Percentiles rank a stretch among this genome's conserved stretches.
Conservation (phyloP, 2,113 vertebrate genomes). For the Callocephalon fimbriatum region DNA sequence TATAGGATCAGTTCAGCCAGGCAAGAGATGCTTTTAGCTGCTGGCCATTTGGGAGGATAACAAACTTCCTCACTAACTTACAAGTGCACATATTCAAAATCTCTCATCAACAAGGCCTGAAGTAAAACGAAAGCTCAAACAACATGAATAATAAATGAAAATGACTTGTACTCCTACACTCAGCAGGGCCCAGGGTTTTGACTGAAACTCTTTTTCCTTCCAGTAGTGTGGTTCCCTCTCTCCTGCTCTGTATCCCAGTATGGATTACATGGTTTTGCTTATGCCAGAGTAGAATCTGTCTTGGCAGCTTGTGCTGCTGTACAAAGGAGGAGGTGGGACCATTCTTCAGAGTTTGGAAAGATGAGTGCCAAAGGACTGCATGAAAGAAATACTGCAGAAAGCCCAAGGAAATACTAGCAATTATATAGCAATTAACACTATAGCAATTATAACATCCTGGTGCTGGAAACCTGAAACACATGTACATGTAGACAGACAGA, state of each 20-base stretch:
- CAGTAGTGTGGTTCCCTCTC: background rate
- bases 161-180: background rate
- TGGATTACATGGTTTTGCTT: background rate
- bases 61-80: slow-evolving; percentile 5
- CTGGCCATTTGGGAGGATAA: background rate
- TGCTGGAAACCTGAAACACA: background rate
- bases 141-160: slow-evolving; percentile 26
- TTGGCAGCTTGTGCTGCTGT: background rate
- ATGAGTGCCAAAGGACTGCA: background rate
- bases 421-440: background rate
- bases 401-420: background rate
- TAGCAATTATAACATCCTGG: background rate
- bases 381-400: background rate
- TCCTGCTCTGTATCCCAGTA: background rate
- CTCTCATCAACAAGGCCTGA: slow-evolving; percentile 9
- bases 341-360: background rate
- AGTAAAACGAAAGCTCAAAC: slow-evolving; percentile 28
- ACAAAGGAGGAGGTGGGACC: background rate
- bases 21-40: background rate
- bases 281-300: background rate
- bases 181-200: background rate
- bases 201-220: background rate
- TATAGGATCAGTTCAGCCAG: background rate
- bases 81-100: background rate
- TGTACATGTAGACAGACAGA: accelerated